Evolutionary conservation across 2,797 vertebrate genomes (phyloP).

Genomic region (Parauchenoglanis ngamensis): DNA sequence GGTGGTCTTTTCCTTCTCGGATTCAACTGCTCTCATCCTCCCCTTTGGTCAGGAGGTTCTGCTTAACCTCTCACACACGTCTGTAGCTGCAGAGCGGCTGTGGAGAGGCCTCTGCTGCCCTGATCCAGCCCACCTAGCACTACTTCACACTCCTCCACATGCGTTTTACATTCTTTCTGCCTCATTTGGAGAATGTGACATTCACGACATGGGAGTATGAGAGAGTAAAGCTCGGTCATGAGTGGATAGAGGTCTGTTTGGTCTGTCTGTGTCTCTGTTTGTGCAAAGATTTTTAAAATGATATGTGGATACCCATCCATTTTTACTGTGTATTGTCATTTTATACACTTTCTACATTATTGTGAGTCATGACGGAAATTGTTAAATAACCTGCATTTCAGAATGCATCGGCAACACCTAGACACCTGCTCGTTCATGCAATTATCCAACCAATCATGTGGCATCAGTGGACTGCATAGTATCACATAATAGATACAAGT

Average conservation of each 20-base stretch:
- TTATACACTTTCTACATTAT: background rate
- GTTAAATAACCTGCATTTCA: background rate
- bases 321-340: background rate
- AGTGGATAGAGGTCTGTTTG: constrained; percentile 20
- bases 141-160: constrained; percentile 17
- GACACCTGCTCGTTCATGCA: background rate
- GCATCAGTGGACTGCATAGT: background rate
- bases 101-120: constrained; percentile 32
- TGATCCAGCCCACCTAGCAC: constrained; percentile 20
- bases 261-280: constrained; percentile 13
- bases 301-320: background rate
- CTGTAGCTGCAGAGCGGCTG: constrained; percentile 32
- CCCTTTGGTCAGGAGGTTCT: constrained; percentile 51
- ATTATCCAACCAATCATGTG: background rate
- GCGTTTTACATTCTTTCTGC: constrained; percentile 37
- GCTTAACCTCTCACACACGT: constrained; percentile 50
- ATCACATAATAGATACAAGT: background rate
- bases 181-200: background rate
- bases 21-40: constrained; percentile 42
- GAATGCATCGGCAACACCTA: background rate
- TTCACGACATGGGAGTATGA: background rate
- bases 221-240: background rate
- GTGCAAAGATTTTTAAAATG: background rate
- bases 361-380: background rate
- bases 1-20: constrained; percentile 48